A percentile compares a stretch with the other conserved stretches of the same genome.
Conservation (phyloP, 2,888 invertebrate genomes). For the Plagodis dolabraria region DNA sequence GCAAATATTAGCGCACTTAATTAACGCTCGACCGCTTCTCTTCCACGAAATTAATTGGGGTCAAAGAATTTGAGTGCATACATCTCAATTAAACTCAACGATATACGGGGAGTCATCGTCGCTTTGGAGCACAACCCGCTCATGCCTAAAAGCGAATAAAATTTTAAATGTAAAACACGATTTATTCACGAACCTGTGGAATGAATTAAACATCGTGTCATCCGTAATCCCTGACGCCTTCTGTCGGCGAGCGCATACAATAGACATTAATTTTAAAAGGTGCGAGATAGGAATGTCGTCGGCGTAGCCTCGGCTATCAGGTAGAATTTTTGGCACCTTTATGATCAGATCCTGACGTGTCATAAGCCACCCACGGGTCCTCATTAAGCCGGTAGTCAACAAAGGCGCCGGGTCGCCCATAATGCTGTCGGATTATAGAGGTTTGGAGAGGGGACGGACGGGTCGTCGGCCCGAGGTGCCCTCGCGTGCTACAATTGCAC, state of each 20-base stretch:
- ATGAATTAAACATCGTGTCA: constrained; percentile 45
- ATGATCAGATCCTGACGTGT: constrained; percentile 82
- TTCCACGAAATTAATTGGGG: constrained; percentile 83
- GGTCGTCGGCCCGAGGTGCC: constrained; percentile 79
- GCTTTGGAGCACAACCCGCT: constrained; percentile 42
- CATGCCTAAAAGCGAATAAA: constrained; percentile 30
- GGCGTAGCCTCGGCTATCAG: constrained; percentile 64
- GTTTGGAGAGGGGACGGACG: constrained; percentile 57
- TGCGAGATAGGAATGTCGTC: constrained; percentile 77
- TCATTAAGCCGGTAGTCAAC: constrained; percentile 82
- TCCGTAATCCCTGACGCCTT: constrained; percentile 58
- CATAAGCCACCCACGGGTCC: constrained; percentile 82
- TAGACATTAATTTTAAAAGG: constrained; percentile 80
- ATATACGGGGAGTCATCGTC: constrained; percentile 55
- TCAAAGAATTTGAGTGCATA: constrained; percentile 81
- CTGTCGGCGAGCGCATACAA: constrained; percentile 63
- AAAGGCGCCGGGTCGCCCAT: constrained; percentile 78
- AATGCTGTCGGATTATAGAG: constrained; percentile 77
- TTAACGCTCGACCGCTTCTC: constrained; percentile 72
- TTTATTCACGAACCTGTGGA: constrained; percentile 28
- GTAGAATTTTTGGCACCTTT: constrained; percentile 83
- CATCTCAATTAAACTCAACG: constrained; percentile 75
- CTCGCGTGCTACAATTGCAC: constrained; percentile 81
- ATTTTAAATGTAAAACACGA: constrained; percentile 28
- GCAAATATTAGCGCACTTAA: constrained; percentile 77